These are phyloP conservation scores for Zootermopsis nevadensis DNA, from an alignment of 2,888 invertebrate species.

Conservation along the genomic window DNA sequence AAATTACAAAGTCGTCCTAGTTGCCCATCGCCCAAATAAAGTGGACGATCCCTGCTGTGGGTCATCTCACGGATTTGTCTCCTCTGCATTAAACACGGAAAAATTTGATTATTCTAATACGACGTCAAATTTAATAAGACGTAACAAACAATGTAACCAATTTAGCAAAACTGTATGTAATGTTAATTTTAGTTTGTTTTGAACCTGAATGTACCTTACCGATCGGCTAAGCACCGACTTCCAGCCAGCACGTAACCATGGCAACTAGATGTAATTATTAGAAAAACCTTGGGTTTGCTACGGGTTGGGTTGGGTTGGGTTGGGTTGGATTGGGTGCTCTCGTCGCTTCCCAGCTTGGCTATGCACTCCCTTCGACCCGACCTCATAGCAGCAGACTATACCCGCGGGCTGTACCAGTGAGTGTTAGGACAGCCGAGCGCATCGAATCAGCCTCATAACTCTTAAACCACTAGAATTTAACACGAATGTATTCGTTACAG, in stretches of 20 bases:
- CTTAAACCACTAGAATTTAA: background rate
- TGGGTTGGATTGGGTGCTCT: background rate
- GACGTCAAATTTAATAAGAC: too few relatives aligned
- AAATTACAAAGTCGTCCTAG: too few relatives aligned
- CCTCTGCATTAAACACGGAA: too few relatives aligned
- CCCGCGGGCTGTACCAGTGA: slow-evolving; percentile 11
- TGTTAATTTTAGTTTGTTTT: slow-evolving; percentile 21
- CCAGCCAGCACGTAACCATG: slow-evolving; percentile 54
- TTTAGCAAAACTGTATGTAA: background rate
- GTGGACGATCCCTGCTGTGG: too few relatives aligned
- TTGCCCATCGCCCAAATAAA: too few relatives aligned
- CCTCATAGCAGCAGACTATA: slow-evolving; percentile 20
- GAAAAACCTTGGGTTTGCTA: slow-evolving; percentile 53
- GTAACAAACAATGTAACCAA: too few relatives aligned
- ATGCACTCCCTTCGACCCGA: slow-evolving; percentile 15
- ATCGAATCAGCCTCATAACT: background rate
- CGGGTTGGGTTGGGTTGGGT: slow-evolving; percentile 12
- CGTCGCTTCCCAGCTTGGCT: background rate
- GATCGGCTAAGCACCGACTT: slow-evolving; percentile 54
- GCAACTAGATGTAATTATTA: slow-evolving; percentile 58
- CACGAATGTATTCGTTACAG: background rate
- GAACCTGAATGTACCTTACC: slow-evolving; percentile 54
- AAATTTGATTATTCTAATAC: too few relatives aligned
- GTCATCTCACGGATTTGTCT: too few relatives aligned
- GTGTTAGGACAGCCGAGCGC: background rate